Conservation (phyloP, 2,888 invertebrate species). For the Ichneumoninae sp. region DNA sequence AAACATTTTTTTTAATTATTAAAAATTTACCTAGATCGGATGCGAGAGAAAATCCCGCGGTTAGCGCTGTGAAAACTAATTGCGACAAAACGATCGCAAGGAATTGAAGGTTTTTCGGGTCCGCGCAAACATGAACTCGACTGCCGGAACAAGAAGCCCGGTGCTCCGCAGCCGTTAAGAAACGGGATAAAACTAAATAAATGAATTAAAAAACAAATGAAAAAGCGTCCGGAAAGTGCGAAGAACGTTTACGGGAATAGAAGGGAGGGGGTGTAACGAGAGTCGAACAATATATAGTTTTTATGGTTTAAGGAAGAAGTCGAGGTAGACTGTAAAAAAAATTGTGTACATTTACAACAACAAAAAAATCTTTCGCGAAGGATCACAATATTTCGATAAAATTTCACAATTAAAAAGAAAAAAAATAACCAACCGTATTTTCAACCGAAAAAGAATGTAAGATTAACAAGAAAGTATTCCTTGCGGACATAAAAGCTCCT, state of each 20-base stretch:
- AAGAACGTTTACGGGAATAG: constrained; percentile 62
- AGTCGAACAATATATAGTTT: constrained; percentile 1
- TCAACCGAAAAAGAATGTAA: background rate
- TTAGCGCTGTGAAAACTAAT: constrained; percentile 73
- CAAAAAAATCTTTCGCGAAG: background rate
- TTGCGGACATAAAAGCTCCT: background rate
- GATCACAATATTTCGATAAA: background rate
- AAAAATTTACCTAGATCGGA: constrained; percentile 24
- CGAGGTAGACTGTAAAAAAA: background rate
- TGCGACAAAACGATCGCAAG: constrained; percentile 75
- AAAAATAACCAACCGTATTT: background rate
- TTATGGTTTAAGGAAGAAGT: background rate
- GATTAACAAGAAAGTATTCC: background rate
- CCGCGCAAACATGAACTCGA: constrained; percentile 27
- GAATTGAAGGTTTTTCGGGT: constrained; percentile 49
- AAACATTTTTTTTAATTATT: too few species aligned
- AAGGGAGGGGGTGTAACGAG: constrained; percentile 49
- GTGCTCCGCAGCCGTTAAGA: constrained; percentile 37
- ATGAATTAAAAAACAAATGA: background rate
- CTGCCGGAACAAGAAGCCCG: constrained; percentile 46
- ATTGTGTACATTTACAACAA: background rate
- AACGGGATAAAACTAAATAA: constrained; percentile 21
- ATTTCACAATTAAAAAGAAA: too few species aligned
- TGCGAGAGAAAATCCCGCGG: constrained; percentile 52
- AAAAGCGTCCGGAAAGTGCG: constrained; percentile 36